Evolutionary conservation across 2,113 vertebrate genomes (phyloP).

Genomic region (Pogonocichla stellata): DNA sequence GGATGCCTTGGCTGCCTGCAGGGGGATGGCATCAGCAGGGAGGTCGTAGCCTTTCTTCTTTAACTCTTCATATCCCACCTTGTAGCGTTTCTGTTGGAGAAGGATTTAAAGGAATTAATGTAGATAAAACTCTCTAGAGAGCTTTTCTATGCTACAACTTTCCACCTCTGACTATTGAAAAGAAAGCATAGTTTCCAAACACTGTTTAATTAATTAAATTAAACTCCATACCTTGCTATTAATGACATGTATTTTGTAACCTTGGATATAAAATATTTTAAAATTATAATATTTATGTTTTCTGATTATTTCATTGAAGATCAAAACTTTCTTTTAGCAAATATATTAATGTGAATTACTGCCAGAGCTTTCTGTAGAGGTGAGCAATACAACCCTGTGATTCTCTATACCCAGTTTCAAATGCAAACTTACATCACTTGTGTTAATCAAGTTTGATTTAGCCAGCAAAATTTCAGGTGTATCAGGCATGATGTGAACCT

Average conservation of each 20-base stretch:
- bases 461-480: conserved; percentile 79
- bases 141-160: neutral
- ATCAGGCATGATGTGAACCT: conserved; percentile 82
- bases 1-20: conserved; percentile 82
- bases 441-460: conserved; percentile 83
- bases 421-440: conserved; percentile 79
- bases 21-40: conserved; percentile 83
- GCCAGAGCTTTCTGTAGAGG: neutral
- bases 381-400: neutral
- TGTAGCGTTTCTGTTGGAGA: conserved; percentile 84
- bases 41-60: conserved; percentile 92
- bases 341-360: neutral
- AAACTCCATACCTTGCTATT: neutral
- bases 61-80: conserved; percentile 79
- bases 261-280: neutral
- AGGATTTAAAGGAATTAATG: neutral
- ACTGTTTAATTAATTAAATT: neutral
- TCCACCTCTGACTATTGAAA: neutral
- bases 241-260: neutral
- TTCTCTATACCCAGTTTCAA: neutral
- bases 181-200: neutral
- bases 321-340: neutral
- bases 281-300: neutral
- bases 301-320: neutral
- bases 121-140: neutral